These are phyloP conservation scores for Tokudaia muenninki DNA, from an alignment of 2,797 vertebrate species.

Conservation along the genomic window DNA sequence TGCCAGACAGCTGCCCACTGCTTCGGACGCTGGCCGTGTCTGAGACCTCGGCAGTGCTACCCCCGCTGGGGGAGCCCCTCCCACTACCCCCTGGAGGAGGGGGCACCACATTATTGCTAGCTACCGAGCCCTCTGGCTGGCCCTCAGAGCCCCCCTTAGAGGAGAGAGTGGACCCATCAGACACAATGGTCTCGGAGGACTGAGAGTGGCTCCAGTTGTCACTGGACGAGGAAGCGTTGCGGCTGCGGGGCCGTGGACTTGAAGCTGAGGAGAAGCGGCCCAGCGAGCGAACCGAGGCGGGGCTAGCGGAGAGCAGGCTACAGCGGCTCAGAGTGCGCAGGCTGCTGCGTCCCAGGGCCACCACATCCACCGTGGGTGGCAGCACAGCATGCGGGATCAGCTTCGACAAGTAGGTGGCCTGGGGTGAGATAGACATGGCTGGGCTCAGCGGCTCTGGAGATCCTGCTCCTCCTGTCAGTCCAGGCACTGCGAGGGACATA, in stretches of 20 bases:
- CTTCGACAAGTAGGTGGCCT: constrained; percentile 97
- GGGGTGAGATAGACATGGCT: constrained; percentile 97
- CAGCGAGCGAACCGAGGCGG: constrained; percentile 92
- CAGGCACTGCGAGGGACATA: constrained; percentile 95
- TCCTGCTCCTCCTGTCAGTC: constrained; percentile 90
- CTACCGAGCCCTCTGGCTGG: constrained; percentile 61
- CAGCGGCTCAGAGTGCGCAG: constrained; percentile 95
- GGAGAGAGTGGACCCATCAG: constrained; percentile 93
- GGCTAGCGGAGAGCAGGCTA: constrained; percentile 95
- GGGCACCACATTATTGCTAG: constrained; percentile 20
- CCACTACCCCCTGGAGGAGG: constrained; percentile 71
- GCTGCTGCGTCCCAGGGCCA: constrained; percentile 93
- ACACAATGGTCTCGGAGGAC: constrained; percentile 95
- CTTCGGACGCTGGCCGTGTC: constrained; percentile 90
- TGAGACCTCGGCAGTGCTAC: constrained; percentile 86
- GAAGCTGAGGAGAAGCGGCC: constrained; percentile 89
- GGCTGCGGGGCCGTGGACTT: constrained; percentile 87
- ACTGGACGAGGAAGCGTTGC: constrained; percentile 90
- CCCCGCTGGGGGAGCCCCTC: constrained; percentile 80
- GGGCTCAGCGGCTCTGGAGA: constrained; percentile 90
- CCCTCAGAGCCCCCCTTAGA: constrained; percentile 90
- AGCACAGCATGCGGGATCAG: constrained; percentile 97
- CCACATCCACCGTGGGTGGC: constrained; percentile 95
- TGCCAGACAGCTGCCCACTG: constrained; percentile 82
- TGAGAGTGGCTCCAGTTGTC: constrained; percentile 95